A percentile compares a stretch with the other conserved stretches of the same genome.
phyloP scores from a whole-genome alignment of 1,140 invertebrate species.

The Nomia melanderi region DNA sequence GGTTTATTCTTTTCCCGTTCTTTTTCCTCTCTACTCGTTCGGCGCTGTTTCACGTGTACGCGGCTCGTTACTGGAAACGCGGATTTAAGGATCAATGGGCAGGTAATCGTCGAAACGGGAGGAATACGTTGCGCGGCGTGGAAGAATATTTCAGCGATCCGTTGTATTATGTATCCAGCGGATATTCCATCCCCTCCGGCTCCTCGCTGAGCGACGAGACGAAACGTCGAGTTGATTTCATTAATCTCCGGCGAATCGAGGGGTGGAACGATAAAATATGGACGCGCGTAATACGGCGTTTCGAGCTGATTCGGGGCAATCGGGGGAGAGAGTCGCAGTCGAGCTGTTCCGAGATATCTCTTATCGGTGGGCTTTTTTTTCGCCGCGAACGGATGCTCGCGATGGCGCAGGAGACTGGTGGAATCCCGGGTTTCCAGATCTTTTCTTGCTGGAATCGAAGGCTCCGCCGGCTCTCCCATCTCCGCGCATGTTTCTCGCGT shows the following conservation, averaged over 20 bases:
- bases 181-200: no score
- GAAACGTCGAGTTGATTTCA: not conserved
- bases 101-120: not conserved
- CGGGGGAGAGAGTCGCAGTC: no score
- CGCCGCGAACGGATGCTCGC: no score
- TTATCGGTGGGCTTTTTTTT: no score
- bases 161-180: not conserved
- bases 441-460: conserved; percentile 8
- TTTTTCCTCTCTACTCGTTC: no score
- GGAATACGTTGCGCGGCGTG: not conserved
- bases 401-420: not conserved
- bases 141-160: not conserved
- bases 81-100: not conserved
- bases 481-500: not conserved
- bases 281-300: not conserved
- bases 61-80: not conserved
- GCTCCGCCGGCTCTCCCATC: not conserved
- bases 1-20: conserved; percentile 2
- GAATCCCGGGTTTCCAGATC: not conserved
- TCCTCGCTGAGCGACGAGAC: not conserved
- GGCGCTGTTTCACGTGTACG: not conserved
- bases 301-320: no score
- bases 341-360: no score
- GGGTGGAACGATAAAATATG: conserved; percentile 11
- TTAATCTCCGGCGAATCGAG: not conserved